A percentile compares a stretch with the other conserved stretches of the same genome.
Evolutionary conservation across 2,113 vertebrate genomes (phyloP).

Genomic region (Thomomys bottae): DNA sequence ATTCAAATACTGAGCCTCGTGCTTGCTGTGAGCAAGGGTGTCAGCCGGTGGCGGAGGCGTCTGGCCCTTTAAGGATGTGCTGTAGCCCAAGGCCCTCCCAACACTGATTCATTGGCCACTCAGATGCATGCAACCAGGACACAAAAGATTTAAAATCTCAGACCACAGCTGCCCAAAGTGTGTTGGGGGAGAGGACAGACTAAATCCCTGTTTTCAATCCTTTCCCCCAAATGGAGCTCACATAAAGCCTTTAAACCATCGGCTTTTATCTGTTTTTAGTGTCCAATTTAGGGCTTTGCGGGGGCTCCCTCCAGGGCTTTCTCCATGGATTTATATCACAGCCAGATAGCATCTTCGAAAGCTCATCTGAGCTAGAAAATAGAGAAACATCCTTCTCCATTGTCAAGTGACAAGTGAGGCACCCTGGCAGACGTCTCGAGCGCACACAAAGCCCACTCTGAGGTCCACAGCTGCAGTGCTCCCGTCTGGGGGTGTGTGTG

Average conservation of each 20-base stretch:
- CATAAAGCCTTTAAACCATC: constrained; percentile 83
- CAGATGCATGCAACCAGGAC: not conserved
- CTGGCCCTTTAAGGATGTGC: not conserved
- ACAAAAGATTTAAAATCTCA: constrained; percentile 55
- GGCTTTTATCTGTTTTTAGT: constrained; percentile 87
- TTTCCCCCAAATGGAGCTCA: constrained; percentile 75
- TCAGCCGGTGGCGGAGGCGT: rapidly evolving
- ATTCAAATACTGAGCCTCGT: not conserved
- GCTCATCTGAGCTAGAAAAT: constrained; percentile 65
- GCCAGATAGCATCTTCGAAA: constrained; percentile 52
- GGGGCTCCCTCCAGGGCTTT: constrained; percentile 75
- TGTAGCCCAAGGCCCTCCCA: not conserved
- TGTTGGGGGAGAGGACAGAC: constrained; percentile 46
- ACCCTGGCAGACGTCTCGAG: not conserved
- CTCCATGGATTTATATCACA: constrained; percentile 82
- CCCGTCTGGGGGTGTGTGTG: not conserved
- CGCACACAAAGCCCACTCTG: not conserved
- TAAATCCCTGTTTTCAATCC: constrained; percentile 75
- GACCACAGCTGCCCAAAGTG: constrained; percentile 44
- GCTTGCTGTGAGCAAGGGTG: not conserved
- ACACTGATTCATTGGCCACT: not conserved
- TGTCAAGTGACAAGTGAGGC: constrained; percentile 65
- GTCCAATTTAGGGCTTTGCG: constrained; percentile 84
- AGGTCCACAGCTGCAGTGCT: not conserved
- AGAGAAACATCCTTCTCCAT: constrained; percentile 66